These are phyloP conservation scores for Psilopsiagon aurifrons DNA, from an alignment of 2,113 vertebrate genomes.

Conservation along the genomic window DNA sequence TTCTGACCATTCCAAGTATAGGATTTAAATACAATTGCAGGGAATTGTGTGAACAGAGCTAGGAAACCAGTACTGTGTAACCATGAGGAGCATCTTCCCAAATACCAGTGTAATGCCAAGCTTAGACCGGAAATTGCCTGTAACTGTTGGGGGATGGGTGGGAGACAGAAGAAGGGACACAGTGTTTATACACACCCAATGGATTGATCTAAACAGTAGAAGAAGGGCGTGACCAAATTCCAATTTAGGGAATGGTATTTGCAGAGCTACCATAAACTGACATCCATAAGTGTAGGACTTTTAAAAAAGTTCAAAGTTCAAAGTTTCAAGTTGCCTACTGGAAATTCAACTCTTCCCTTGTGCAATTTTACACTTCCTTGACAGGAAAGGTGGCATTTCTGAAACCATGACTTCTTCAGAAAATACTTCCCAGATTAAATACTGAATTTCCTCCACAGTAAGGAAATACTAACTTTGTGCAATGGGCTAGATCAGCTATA, in stretches of 20 bases:
- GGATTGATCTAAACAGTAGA: not conserved
- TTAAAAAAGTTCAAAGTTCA: not conserved
- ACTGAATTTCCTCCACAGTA: not conserved
- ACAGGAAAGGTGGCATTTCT: not conserved
- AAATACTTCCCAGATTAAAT: not conserved
- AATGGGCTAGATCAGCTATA: not conserved
- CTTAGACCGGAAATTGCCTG: not conserved
- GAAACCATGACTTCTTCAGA: not conserved
- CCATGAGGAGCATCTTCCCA: not conserved
- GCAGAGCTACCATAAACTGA: fast-evolving
- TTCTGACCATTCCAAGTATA: not conserved
- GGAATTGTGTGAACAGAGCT: not conserved
- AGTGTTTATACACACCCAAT: not conserved
- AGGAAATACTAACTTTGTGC: not conserved
- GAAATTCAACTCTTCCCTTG: not conserved
- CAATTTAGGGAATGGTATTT: not conserved
- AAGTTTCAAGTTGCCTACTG: not conserved
- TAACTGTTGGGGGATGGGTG: not conserved
- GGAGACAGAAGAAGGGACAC: not conserved
- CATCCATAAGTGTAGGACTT: not conserved
- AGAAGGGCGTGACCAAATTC: not conserved
- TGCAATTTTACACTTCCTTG: not conserved
- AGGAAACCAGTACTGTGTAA: not conserved
- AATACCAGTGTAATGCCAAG: not conserved
- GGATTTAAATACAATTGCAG: not conserved